Evolutionary conservation across 2,113 vertebrate genomes (phyloP), one percentile per base, ranked within the genome.

Genomic region (Cryptoleucopteryx plumbea): DNA sequence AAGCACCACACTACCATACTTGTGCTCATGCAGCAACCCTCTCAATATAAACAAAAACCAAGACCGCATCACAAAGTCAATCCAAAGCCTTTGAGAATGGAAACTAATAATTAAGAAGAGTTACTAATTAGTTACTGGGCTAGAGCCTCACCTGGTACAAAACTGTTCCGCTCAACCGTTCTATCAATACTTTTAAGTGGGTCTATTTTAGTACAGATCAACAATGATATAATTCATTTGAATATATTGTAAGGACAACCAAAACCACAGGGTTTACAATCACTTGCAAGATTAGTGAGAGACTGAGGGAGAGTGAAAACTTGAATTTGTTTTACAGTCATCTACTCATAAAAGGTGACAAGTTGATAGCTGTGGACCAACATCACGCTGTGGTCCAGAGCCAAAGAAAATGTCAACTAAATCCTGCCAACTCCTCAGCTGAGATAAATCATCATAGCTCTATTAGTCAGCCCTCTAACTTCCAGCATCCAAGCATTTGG

Each of bases 361-460:
- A 70, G 43, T 82, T 92, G 88, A 92, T 74, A 93, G 86, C 56
- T 90, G 65, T 93, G 38, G 61, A 92, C 63, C 52, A 92, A 79
- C 68, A 92, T 38, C 72, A 52, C 34, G 61, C 52, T 75, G 47
- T 52, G 61, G n/a, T 91, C 25, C 36, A 87, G 43, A 86, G 86
- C 83, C 83, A 95, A 92, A 8, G 10, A 90, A 94, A 93, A 92
- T 74, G 52, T 88, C 92, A 94, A 23, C 55, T n/a, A 78, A 89
- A 79, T 36, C 80, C 43, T 92, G 83, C 90, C 94, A 90, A 40
- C 11, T 59, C 38, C 50, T 90, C 75, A 68, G 43, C 56, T 72
- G 80, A 84, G 86, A 93, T 88, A 97, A 96, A 96, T 95, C 83
- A 75, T 70, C 77, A 42, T 9, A 86, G 80, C 47, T 82, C 47